Evolutionary conservation across 2,888 invertebrate species (phyloP), one percentile per base, ranked within the genome.

Genomic region (Notodonta dromedarius): DNA sequence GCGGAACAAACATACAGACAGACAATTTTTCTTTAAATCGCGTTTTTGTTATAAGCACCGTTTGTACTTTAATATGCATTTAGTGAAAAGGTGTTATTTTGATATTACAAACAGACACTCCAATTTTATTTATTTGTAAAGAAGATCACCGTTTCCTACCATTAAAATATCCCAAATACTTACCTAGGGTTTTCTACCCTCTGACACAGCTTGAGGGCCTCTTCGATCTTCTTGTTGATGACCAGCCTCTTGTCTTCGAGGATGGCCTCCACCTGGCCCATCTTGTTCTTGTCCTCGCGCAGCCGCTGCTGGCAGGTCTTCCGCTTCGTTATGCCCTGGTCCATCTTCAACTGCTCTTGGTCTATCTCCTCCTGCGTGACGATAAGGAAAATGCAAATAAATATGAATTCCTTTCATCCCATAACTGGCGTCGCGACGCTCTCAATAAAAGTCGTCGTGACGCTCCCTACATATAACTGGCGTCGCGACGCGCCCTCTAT

Each of bases 101-200:
- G n/a, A n/a, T n/a, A n/a, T n/a, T n/a, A n/a, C n/a, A n/a, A n/a
- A n/a, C n/a, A n/a, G n/a, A n/a, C n/a, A n/a, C n/a, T n/a, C n/a
- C n/a, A n/a, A n/a, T n/a, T n/a, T n/a, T n/a, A n/a, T n/a, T n/a
- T n/a, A n/a, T n/a, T n/a, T n/a, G n/a, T n/a, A n/a, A n/a, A n/a
- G n/a, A n/a, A n/a, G 24, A 24, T 24, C 24, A 24, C 24, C 24
- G 24, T 2, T 24, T 24, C 24, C 24, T 24, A 1, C 24, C 24
- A 24, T 24, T 24, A 24, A 24, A 24, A 24, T 24, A 24, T 24
- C 24, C 24, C 24, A 24, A 24, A 24, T 24, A 24, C 24, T 65
- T 75, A 95, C 95, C 94, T 94, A 0, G 92, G 85, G 8, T 93
- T 88, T 0, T 90, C 79, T 6, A 94, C 84, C 69, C 95, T 86